Evolutionary conservation across 2,888 invertebrate species (phyloP).

Genomic region (Ischnus inquisitorius): DNA sequence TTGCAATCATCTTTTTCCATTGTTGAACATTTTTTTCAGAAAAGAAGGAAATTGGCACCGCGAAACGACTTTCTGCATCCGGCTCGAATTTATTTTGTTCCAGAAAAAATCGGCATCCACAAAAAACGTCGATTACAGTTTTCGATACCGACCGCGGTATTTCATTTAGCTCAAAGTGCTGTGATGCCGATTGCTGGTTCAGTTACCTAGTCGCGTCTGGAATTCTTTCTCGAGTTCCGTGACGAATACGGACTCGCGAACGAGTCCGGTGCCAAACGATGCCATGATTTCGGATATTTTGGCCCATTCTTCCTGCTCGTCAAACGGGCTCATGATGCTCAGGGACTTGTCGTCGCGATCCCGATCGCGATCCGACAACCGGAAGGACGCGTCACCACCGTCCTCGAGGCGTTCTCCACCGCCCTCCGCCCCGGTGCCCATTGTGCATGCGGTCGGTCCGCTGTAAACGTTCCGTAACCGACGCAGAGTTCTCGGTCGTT

Average conservation of each 20-base stretch:
- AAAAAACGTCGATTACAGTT: too few relatives aligned
- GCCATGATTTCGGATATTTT: constrained; percentile 98
- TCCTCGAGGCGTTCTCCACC: constrained; percentile 83
- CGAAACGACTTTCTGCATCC: too few relatives aligned
- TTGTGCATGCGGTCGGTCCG: constrained; percentile 84
- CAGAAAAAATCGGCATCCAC: too few relatives aligned
- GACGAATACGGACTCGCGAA: constrained; percentile 92
- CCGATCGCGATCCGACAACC: constrained; percentile 82
- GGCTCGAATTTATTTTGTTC: too few relatives aligned
- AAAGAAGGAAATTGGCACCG: too few relatives aligned
- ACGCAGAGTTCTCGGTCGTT: constrained; percentile 91
- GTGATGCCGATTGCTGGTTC: not conserved
- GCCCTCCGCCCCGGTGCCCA: constrained; percentile 85
- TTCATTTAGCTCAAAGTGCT: not conserved
- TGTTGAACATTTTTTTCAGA: too few relatives aligned
- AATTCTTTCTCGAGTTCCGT: constrained; percentile 93
- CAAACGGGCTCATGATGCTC: constrained; percentile 94
- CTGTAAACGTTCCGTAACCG: constrained; percentile 91
- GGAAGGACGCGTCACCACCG: constrained; percentile 83
- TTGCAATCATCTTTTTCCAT: too few relatives aligned
- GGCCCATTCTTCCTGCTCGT: constrained; percentile 98
- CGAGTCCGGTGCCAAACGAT: constrained; percentile 94
- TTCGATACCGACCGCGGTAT: too few relatives aligned
- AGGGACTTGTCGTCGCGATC: constrained; percentile 85
- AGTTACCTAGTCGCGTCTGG: constrained; percentile 90